Evolutionary conservation across 2,797 vertebrate genomes (phyloP), one percentile per base, ranked within the genome.

Genomic region (Arnoldichthys spilopterus): DNA sequence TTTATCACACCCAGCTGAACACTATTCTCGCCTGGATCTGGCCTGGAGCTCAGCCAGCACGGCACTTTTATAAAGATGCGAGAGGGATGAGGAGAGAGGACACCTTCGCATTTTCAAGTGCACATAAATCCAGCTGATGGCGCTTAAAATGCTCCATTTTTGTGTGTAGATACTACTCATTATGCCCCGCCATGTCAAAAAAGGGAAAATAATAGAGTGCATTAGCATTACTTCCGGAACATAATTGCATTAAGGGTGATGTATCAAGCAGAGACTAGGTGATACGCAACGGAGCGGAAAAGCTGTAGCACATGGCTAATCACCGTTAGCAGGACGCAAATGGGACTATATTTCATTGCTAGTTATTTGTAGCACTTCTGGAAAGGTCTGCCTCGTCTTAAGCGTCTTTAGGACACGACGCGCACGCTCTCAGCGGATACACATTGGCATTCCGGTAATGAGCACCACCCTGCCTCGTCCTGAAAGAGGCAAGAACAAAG

Each of bases 51-150:
- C 77, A 2, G 93, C 92, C 93, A 94, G 90, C 89, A 89, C 86
- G 89, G 89, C 91, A 93, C 92, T 94, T 91, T 88, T 82, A 87
- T 83, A 85, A 90, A 77, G 76, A 68, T 0, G n/a, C 22, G 49
- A 76, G 75, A 78, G 34, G 62, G 32, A 64, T 47, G 15, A 26
- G 72, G 86, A 90, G 87, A 87, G 85, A 91, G 90, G 90, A 92
- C 92, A 93, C 92, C 90, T 93, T 90, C 90, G 88, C 83, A 89
- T 90, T 88, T 85, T 87, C 88, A 87, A 90, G 87, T 78, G 91
- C 87, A 82, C 81, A 91, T 93, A 90, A 93, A 93, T 92, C 86
- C 87, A 79, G 84, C 83, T 90, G 91, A 92, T 93, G 90, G 88
- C 87, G 89, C 84, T 90, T 92, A 91, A 92, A 94, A 89, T 89